A percentile compares a stretch with the other conserved stretches of the same genome.
phyloP scores from a whole-genome alignment of 2,797 vertebrate genomes.

The Oreortyx pictus region DNA sequence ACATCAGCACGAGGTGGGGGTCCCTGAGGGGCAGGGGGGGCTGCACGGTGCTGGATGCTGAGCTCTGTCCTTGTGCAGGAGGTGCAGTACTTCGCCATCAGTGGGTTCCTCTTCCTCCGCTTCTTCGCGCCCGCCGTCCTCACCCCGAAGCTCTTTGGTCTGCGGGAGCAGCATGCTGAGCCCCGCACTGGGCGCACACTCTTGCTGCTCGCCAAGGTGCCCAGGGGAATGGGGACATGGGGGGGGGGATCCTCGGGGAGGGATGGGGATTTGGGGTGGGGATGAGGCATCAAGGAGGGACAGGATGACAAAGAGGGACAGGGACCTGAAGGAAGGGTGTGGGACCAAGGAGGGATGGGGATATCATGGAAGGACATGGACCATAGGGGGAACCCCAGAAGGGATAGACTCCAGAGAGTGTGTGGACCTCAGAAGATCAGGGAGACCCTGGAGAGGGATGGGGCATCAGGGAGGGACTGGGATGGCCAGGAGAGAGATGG shows the following conservation, averaged over 20 bases:
- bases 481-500: too few relatives aligned
- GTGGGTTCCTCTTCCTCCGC: constrained; percentile 91
- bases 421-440: too few relatives aligned
- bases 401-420: too few relatives aligned
- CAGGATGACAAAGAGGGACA: too few relatives aligned
- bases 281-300: not conserved
- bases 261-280: not conserved
- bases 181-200: constrained; percentile 88
- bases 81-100: constrained; percentile 89
- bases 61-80: constrained; percentile 78
- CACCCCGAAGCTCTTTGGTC: constrained; percentile 91
- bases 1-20: constrained; percentile 84
- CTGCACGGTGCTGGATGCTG: accelerated
- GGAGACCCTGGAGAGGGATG: not conserved
- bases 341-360: not conserved
- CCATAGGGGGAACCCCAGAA: not conserved
- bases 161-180: constrained; percentile 89
- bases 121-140: constrained; percentile 91
- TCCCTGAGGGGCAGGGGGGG: accelerated
- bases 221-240: accelerated
- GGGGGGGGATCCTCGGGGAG: accelerated
- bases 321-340: too few relatives aligned
- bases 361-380: not conserved
- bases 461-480: too few relatives aligned
- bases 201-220: constrained; percentile 91